A percentile compares a stretch with the other conserved stretches of the same genome.
Conservation (phyloP, 2,888 invertebrate genomes). For the Falcaria lacertinaria region DNA sequence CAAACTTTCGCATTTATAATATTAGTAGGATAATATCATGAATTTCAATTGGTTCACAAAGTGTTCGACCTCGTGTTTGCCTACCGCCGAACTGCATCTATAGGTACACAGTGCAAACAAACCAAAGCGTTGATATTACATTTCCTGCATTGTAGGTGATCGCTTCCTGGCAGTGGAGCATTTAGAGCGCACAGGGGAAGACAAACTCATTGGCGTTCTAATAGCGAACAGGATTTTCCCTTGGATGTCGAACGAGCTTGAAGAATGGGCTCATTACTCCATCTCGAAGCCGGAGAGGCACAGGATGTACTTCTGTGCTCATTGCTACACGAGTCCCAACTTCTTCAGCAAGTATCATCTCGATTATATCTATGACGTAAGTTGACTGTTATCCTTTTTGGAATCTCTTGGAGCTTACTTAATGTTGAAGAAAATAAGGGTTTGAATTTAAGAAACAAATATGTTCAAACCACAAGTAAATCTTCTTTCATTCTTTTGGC, state of each 20-base stretch:
- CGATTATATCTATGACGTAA: conserved; percentile 73
- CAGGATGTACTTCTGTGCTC: conserved; percentile 73
- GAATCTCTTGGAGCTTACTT: no score
- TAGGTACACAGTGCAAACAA: no score
- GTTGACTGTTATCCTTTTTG: conserved; percentile 18
- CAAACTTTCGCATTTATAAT: no score
- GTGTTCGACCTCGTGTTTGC: no score
- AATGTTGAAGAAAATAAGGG: no score
- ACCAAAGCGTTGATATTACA: not conserved
- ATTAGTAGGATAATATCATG: no score
- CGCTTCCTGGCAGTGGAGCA: conserved; percentile 50
- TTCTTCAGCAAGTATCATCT: conserved; percentile 64
- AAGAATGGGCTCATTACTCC: conserved; percentile 73
- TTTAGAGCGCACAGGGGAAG: conserved; percentile 48
- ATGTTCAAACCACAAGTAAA: no score
- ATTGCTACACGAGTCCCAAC: conserved; percentile 64
- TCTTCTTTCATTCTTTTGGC: no score
- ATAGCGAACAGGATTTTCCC: conserved; percentile 68
- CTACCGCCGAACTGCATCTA: no score
- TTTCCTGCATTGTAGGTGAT: conserved; percentile 36
- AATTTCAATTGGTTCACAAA: no score
- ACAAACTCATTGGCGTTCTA: conserved; percentile 65
- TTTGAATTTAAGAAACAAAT: no score
- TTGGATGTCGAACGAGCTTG: conserved; percentile 73
- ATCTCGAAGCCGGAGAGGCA: conserved; percentile 51